These are phyloP conservation scores for Calcarius lapponicus DNA, from an alignment of 2,797 vertebrate species.

Conservation along the genomic window DNA sequence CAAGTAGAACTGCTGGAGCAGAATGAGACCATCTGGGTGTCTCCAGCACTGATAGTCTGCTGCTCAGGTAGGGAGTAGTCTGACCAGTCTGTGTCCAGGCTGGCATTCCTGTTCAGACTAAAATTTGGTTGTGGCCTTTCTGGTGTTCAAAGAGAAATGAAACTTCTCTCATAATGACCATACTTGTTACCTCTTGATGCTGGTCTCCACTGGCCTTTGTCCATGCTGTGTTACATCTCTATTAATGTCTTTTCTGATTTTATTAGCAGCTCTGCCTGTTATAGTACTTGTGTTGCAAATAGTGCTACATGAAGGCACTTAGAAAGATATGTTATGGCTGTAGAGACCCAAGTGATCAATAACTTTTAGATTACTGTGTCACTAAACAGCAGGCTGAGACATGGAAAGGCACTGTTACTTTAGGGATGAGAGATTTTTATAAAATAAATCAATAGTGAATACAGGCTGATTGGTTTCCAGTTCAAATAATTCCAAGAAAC, in stretches of 20 bases:
- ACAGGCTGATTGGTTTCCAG: conserved; percentile 62
- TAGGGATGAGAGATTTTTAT: conserved; percentile 59
- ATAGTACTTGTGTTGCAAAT: conserved; percentile 26
- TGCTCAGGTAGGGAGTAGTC: background rate
- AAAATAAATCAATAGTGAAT: conserved; percentile 62
- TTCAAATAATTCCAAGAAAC: conserved; percentile 66
- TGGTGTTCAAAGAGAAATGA: background rate
- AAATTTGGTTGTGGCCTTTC: background rate
- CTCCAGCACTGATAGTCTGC: background rate
- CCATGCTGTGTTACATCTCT: background rate
- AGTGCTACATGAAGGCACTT: conserved; percentile 6
- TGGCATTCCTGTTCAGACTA: background rate
- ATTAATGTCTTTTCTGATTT: background rate
- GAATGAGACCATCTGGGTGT: background rate
- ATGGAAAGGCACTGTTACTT: conserved; percentile 39
- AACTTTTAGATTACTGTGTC: conserved; percentile 67
- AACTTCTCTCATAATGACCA: background rate
- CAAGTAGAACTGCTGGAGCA: background rate
- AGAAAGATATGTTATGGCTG: conserved; percentile 27
- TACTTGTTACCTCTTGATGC: background rate
- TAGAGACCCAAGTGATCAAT: conserved; percentile 58
- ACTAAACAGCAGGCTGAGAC: conserved; percentile 48
- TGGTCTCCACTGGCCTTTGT: background rate
- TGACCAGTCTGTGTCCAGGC: background rate
- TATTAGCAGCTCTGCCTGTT: background rate